Evolutionary conservation across 2,113 vertebrate species (phyloP), one percentile per base, ranked within the genome.

Genomic region (Corapipo altera): DNA sequence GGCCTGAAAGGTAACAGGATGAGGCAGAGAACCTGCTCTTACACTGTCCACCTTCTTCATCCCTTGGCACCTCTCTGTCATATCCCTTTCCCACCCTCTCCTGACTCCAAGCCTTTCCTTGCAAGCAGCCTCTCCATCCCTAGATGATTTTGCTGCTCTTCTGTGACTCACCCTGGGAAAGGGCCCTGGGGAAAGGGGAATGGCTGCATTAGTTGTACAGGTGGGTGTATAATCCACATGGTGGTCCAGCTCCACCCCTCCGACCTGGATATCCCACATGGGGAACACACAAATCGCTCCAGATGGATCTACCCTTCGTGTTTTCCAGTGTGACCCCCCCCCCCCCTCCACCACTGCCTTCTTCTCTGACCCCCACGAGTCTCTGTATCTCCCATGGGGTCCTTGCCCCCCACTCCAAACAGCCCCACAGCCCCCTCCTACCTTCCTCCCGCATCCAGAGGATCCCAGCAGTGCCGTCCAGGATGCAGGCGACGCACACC

Each of bases 391-490:
- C 49, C 62, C 62, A 0, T 0, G 5, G 64, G n/a, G 2, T 55
- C 48, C 19, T 15, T 67, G 6, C 28, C 43, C 33, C 6, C 1
- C 4, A 2, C 15, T 22, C 21, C 24, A 14, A 13, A 5, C 16
- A 0, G 0, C 21, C 77, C 54, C 15, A 0, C 11, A 18, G 44
- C 49, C 58, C 20, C 12, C 32, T 57, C 85, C 3, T 62, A 97
- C 96, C 96, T 97, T 96, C 95, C 35, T 95, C 91, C 39, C 5
- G 0, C 95, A 97, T 97, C 96, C 96, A 97, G 91, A 97, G 87
- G 49, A 93, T 24, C 49, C 93, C 87, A 0, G 89, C 54, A 2
- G 66, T 26, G 41, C 77, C 13, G 0, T 92, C 51, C 87, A 97
- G 91, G 70, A 85, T 0, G 54, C 87, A 93, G 37, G 94, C 82